Base-by-base conservation (phyloP, 2,797 vertebrate genomes). In the Gobionotothen gibberifrons region DNA sequence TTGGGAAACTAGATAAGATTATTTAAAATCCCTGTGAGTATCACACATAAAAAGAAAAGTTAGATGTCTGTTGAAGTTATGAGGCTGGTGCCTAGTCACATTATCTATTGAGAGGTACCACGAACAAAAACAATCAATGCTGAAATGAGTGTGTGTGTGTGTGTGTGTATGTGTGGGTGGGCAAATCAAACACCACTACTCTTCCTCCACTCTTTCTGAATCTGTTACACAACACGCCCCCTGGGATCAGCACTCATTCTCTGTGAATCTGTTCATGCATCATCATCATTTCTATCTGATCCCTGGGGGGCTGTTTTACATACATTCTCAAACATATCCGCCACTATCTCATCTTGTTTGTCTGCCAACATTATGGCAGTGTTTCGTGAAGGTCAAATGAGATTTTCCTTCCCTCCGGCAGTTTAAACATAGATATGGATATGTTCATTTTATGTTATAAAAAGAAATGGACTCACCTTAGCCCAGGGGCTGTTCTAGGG, bases 171-270 rank as follows among this genome's bases (percentile, higher is more conserved):
- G 72, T 1, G 63, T 15, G 54, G 22, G 44, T 65, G 65, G 7
- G 32, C 7, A 36, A 36, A 36, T 36, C 32, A 36, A 36, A 36
- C 7, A 8, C 32, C 32, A 36, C 32, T 36, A 36, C 32, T 36
- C 32, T 67, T 75, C 78, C 83, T 77, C 77, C 49, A 19, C 56
- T 74, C 78, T 67, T 77, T 64, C 42, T 78, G 48, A 81, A 82
- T 85, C 75, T 73, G 87, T 94, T 94, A 92, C 78, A 90, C 88
- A 94, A 92, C 36, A 81, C 78, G 42, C 79, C 86, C 74, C 77
- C 67, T 48, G 84, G 84, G 85, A 88, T 71, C 51, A 49, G 69
- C 77, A 81, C 72, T 87, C 69, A 48, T 70, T 88, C 78, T 69
- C 76, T 68, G 54, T 69, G 79, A 78, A 69, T 87, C n/a, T 79